These are phyloP conservation scores for Gymnoscopelus microlampas DNA, from an alignment of 2,797 vertebrate genomes.

Conservation along the genomic window DNA sequence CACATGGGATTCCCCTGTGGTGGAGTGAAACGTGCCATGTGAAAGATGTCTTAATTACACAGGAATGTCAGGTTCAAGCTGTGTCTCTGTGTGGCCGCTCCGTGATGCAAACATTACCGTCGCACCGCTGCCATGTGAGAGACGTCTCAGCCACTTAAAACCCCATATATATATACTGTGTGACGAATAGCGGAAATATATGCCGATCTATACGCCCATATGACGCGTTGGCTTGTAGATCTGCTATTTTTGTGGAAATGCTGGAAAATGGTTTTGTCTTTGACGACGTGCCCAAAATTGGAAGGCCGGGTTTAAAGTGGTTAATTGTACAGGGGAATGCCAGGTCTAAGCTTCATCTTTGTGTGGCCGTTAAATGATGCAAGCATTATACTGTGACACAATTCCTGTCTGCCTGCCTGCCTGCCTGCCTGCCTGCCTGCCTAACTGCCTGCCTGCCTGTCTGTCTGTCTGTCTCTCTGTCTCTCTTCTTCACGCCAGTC, in stretches of 20 bases:
- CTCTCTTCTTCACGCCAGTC: constrained; percentile 30
- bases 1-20: constrained; percentile 72
- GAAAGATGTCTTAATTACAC: constrained; percentile 82
- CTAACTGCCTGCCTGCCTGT: too few species aligned
- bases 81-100: constrained; percentile 76
- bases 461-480: too few species aligned
- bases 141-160: too few species aligned
- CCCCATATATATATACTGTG: too few species aligned
- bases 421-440: too few species aligned
- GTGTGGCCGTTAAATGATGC: constrained; percentile 64
- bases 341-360: constrained; percentile 35
- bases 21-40: constrained; percentile 69
- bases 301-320: too few species aligned
- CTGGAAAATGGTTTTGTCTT: constrained; percentile 37
- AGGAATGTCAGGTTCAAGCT: constrained; percentile 70
- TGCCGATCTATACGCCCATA: too few species aligned
- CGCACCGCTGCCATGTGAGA: too few species aligned
- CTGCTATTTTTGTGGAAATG: constrained; percentile 5
- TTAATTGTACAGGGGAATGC: constrained; percentile 70
- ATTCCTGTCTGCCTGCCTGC: too few species aligned
- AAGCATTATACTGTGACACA: constrained; percentile 20
- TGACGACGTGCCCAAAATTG: background rate
- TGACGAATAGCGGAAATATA: too few species aligned
- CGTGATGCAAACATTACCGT: constrained; percentile 50
- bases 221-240: too few species aligned